Percentiles rank a stretch among this genome's conserved stretches.
These are phyloP conservation scores for Sebastes cheni DNA, from an alignment of 2,797 vertebrate genomes.

Conservation along the genomic window DNA sequence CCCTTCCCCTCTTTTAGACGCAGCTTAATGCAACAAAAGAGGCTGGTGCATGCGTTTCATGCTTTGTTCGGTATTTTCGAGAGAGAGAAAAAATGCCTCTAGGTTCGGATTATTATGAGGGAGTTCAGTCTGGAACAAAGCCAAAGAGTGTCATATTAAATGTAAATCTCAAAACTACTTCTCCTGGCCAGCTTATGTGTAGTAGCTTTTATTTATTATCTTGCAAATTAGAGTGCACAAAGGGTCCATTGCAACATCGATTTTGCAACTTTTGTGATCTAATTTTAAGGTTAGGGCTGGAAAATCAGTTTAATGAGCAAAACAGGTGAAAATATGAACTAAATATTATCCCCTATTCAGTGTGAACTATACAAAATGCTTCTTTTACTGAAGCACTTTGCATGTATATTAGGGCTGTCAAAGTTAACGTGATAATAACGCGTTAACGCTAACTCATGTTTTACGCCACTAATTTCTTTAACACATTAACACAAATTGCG, in stretches of 20 bases:
- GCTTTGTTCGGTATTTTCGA: constrained; percentile 72
- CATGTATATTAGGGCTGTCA: neutral
- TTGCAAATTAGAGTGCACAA: constrained; percentile 18
- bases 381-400: neutral
- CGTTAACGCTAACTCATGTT: rapidly evolving
- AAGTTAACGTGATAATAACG: too few relatives aligned
- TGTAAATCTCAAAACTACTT: constrained; percentile 7
- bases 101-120: constrained; percentile 35
- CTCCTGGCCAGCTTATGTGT: neutral
- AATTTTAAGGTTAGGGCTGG: neutral
- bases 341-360: neutral
- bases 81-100: constrained; percentile 37
- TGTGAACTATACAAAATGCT: neutral
- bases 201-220: constrained; percentile 17
- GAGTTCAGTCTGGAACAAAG: constrained; percentile 32
- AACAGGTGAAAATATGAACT: neutral
- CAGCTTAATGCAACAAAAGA: constrained; percentile 79
- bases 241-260: neutral
- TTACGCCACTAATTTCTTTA: too few relatives aligned
- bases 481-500: too few relatives aligned
- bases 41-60: constrained; percentile 61
- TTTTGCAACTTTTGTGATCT: constrained; percentile 5
- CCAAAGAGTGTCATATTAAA: constrained; percentile 27
- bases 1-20: constrained; percentile 61
- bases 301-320: neutral